Percentiles rank a stretch among this genome's conserved stretches.
phyloP scores from a whole-genome alignment of 30 jellyfish, hydroid and myxozoan genomes.

The Turritopsis dohrnii region DNA sequence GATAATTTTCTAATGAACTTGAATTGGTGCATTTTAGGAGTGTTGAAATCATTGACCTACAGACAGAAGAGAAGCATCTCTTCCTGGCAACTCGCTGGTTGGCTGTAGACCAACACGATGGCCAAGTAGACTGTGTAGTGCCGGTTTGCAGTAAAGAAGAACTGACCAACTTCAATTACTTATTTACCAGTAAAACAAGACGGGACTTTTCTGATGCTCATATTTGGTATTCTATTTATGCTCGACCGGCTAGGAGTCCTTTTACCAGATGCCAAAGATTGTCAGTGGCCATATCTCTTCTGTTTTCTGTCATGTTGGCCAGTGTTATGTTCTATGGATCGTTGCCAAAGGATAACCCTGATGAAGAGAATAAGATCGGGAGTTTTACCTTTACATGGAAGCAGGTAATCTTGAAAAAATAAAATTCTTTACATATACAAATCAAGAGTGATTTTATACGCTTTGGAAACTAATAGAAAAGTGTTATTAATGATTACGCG shows the following conservation, averaged over 20 bases:
- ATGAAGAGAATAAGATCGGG: conserved; percentile 67
- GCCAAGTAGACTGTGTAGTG: conserved; percentile 71
- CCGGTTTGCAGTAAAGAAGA: conserved; percentile 88
- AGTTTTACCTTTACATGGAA: conserved; percentile 76
- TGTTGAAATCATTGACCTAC: conserved; percentile 73
- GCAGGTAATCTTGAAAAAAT: conserved; percentile 89
- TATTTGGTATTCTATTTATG: conserved; percentile 93
- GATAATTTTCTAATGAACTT: too few relatives aligned
- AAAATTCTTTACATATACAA: too few relatives aligned
- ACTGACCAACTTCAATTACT: conserved; percentile 79
- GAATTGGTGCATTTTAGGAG: conserved; percentile 48
- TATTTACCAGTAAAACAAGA: conserved; percentile 73
- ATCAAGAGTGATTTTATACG: too few relatives aligned
- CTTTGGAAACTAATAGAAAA: too few relatives aligned
- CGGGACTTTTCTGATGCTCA: conserved; percentile 81
- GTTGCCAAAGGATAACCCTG: conserved; percentile 71
- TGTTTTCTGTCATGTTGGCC: conserved; percentile 91
- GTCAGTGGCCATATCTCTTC: conserved; percentile 76
- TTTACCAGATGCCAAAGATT: conserved; percentile 89
- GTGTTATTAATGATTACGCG: too few relatives aligned
- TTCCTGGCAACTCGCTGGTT: conserved; percentile 93
- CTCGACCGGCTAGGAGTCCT: conserved; percentile 93
- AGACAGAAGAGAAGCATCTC: conserved; percentile 60
- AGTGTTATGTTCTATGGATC: conserved; percentile 77
- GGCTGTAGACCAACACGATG: conserved; percentile 85